Conservation (phyloP, 2,113 vertebrate genomes). For the Atherinomorus stipes region DNA sequence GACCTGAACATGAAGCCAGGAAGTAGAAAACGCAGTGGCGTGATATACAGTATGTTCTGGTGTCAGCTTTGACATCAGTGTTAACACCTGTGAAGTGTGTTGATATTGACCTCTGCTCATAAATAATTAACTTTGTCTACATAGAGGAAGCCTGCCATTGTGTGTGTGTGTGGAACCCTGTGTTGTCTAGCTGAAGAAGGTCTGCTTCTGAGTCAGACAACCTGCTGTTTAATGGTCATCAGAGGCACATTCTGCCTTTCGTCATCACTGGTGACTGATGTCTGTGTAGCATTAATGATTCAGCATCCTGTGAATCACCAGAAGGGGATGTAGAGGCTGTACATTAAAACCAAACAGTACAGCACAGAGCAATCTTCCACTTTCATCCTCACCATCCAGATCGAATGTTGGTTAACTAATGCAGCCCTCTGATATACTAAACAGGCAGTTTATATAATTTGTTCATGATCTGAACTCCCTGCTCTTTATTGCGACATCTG, state of each 20-base stretch:
- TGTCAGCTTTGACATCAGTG: not conserved
- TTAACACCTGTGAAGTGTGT: conserved; percentile 28
- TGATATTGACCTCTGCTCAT: conserved; percentile 50
- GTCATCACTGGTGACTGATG: conserved; percentile 30
- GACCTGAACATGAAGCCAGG: not conserved
- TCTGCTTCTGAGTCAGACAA: conserved; percentile 21
- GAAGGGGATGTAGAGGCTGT: not conserved
- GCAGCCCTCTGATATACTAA: conserved; percentile 21
- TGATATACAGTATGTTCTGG: conserved; percentile 8
- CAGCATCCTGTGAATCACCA: conserved; percentile 39
- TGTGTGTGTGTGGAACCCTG: conserved; percentile 8
- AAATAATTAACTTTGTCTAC: conserved; percentile 53
- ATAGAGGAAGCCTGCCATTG: conserved; percentile 11
- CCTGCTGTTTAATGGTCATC: conserved; percentile 48
- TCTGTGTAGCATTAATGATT: conserved; percentile 61
- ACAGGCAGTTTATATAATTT: conserved; percentile 16
- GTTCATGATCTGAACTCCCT: conserved; percentile 27
- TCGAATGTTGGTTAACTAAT: not conserved
- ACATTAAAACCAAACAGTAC: conserved; percentile 2
- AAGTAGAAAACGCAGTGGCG: not conserved
- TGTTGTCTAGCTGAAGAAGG: conserved; percentile 17
- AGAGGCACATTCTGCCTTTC: conserved; percentile 31
- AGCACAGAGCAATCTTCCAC: not conserved
- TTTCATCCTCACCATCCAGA: not conserved
- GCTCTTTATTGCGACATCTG: conserved; percentile 3